These are phyloP conservation scores for Actinia equina DNA, from an alignment of 64 coral and sea anemone genomes.

Conservation along the genomic window DNA sequence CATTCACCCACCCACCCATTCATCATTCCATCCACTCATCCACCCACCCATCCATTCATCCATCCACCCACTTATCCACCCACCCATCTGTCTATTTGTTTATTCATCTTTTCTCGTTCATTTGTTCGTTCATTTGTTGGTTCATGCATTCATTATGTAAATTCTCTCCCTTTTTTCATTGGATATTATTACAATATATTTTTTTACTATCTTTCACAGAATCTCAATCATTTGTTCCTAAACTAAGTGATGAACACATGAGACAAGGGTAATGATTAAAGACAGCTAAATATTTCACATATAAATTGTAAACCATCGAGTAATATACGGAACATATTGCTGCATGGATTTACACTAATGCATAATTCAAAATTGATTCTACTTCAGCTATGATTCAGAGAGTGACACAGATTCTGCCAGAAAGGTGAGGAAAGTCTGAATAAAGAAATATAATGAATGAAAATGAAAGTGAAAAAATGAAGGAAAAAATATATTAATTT, in stretches of 20 bases:
- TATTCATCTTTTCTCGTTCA: neutral
- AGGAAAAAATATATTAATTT: neutral
- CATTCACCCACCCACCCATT: neutral
- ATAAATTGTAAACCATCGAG: no score
- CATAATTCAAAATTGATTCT: neutral
- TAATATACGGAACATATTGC: no score
- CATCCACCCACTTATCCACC: no score
- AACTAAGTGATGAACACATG: conserved; percentile 10
- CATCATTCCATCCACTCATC: no score
- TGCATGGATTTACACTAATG: neutral
- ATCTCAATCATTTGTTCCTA: neutral
- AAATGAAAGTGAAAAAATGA: neutral
- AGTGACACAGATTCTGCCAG: neutral
- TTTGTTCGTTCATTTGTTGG: neutral
- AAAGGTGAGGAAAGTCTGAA: neutral
- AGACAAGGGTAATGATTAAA: neutral
- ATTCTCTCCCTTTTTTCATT: neutral
- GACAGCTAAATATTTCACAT: no score
- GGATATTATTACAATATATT: neutral
- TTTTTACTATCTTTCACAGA: neutral
- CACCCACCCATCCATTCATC: no score
- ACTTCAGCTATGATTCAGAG: neutral
- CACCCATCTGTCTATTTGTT: neutral
- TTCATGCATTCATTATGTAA: no score
- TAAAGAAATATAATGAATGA: neutral